These are phyloP conservation scores for Sebastes iracundus DNA, from an alignment of 2,797 vertebrate species.

Conservation along the genomic window DNA sequence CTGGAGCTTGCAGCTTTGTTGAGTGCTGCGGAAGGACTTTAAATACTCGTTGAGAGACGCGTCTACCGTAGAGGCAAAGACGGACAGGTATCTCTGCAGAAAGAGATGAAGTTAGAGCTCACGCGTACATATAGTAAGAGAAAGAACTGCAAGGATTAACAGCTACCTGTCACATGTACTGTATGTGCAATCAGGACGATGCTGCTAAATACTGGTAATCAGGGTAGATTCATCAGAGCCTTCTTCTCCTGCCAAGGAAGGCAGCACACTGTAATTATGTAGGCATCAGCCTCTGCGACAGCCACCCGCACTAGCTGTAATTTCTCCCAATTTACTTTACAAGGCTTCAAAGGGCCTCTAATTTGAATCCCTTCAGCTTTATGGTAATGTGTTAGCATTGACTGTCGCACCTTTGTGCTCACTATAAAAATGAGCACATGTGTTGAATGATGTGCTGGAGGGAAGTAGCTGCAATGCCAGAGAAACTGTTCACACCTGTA, in stretches of 20 bases:
- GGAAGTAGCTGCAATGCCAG: not conserved
- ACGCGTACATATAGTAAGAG: not conserved
- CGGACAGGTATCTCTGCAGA: not conserved
- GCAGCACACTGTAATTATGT: constrained; percentile 82
- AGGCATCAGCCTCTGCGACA: constrained; percentile 78
- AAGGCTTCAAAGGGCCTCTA: constrained; percentile 78
- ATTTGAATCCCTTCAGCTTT: constrained; percentile 83
- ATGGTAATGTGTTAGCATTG: constrained; percentile 77
- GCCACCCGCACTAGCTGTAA: constrained; percentile 80
- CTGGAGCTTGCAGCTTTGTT: constrained; percentile 32
- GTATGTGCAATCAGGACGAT: constrained; percentile 70
- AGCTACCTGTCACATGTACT: constrained; percentile 69
- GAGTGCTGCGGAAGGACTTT: not conserved
- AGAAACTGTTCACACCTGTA: constrained; percentile 11
- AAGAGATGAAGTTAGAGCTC: constrained; percentile 14
- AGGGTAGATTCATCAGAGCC: constrained; percentile 79
- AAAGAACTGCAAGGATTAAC: constrained; percentile 40
- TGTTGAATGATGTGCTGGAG: constrained; percentile 25
- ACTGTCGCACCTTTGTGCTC: constrained; percentile 63
- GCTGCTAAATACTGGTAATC: constrained; percentile 84
- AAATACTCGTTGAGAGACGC: constrained; percentile 1
- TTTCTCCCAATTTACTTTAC: constrained; percentile 82
- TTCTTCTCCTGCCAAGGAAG: constrained; percentile 66
- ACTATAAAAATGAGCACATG: constrained; percentile 26
- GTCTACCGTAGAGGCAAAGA: not conserved